These are phyloP conservation scores for Nephotettix cincticeps DNA, from an alignment of 1,140 invertebrate genomes.

Conservation along the genomic window DNA sequence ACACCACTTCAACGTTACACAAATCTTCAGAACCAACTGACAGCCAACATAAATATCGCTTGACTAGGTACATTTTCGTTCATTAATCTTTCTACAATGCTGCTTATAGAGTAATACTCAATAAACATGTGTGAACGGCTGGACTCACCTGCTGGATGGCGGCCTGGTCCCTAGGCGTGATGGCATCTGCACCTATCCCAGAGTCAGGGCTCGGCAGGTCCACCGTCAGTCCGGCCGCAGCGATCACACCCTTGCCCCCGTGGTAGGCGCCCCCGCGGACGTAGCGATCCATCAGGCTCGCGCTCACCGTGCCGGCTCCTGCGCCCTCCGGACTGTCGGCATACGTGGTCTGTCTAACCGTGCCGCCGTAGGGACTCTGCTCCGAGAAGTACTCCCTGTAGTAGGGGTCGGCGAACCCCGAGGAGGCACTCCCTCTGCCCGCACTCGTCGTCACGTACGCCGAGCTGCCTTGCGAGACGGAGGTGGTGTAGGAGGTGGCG, in stretches of 20 bases:
- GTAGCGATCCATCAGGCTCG: slow-evolving; percentile 58
- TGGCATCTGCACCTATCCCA: slow-evolving; percentile 86
- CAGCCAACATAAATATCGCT: no score
- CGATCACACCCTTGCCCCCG: slow-evolving; percentile 52
- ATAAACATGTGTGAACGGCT: no score
- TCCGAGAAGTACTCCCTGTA: slow-evolving; percentile 54
- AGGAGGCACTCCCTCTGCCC: slow-evolving; percentile 38
- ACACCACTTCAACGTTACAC: no score
- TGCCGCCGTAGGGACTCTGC: slow-evolving; percentile 54
- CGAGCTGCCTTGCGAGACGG: slow-evolving; percentile 53
- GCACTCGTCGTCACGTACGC: slow-evolving; percentile 44
- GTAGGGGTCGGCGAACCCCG: slow-evolving; percentile 50
- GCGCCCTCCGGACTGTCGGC: slow-evolving; percentile 49
- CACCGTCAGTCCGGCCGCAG: slow-evolving; percentile 73
- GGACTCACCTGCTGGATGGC: slow-evolving; percentile 84
- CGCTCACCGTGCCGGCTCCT: slow-evolving; percentile 42
- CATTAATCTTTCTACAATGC: no score
- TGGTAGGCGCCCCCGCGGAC: slow-evolving; percentile 53
- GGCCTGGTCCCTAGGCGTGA: slow-evolving; percentile 84
- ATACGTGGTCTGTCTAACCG: slow-evolving; percentile 53
- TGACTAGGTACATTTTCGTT: no score
- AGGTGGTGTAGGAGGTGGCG: slow-evolving; percentile 51
- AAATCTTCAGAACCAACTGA: no score
- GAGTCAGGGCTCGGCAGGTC: slow-evolving; percentile 90
- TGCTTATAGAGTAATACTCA: no score